A percentile compares a stretch with the other conserved stretches of the same genome.
These are phyloP conservation scores for Gasterosteus nipponicus DNA, from an alignment of 2,113 vertebrate genomes.

Conservation along the genomic window DNA sequence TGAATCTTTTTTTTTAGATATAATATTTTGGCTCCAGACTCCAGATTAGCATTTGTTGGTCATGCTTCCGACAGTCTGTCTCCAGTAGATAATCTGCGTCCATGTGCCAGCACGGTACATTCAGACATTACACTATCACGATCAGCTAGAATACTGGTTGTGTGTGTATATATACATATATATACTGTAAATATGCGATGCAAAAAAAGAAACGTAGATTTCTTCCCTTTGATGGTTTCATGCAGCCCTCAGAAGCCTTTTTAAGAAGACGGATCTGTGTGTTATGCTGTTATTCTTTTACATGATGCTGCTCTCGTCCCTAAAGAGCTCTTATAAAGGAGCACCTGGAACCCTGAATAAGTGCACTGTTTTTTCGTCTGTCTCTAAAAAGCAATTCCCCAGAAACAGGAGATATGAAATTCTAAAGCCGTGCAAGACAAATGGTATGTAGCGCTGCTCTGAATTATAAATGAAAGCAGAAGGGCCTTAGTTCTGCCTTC, in stretches of 20 bases:
- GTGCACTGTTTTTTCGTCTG: constrained; percentile 14
- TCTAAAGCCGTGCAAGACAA: constrained; percentile 71
- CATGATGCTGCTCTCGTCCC: constrained; percentile 50
- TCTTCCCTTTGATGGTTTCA: constrained; percentile 35
- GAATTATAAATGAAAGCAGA: constrained; percentile 81
- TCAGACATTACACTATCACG: no score
- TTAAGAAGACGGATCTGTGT: constrained; percentile 13
- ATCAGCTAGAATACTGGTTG: no score
- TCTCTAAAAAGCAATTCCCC: constrained; percentile 64
- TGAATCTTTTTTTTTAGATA: no score
- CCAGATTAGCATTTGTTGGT: background rate
- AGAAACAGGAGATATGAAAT: constrained; percentile 72
- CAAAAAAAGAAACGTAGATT: constrained; percentile 19
- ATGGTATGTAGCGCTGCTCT: constrained; percentile 67
- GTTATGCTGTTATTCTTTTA: constrained; percentile 15
- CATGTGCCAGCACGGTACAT: no score
- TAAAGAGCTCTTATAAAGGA: constrained; percentile 51
- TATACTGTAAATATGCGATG: constrained; percentile 16
- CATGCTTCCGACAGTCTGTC: background rate
- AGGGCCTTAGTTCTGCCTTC: constrained; percentile 71
- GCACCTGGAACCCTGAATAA: constrained; percentile 61
- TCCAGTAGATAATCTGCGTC: background rate
- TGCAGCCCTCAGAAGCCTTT: constrained; percentile 22
- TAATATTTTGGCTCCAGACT: no score
- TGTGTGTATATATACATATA: background rate